Base-by-base conservation (phyloP, 2,888 invertebrate species). In the Cryptosula pallasiana region DNA sequence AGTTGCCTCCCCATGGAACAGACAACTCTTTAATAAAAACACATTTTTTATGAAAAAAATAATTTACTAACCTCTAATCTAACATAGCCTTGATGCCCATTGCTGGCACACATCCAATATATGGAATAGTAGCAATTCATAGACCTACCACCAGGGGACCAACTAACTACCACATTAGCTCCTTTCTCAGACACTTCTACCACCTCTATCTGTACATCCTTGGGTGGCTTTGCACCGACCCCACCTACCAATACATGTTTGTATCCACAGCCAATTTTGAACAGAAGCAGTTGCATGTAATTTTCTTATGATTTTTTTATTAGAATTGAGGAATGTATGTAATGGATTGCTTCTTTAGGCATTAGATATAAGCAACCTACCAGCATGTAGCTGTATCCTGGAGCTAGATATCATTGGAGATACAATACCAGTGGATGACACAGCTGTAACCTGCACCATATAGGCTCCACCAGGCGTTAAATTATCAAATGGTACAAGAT, bases 91-190 rank as follows among this genome's bases (percentile, higher is more conserved):
- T 57, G 20, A 23, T 25, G 13, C 25, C 25, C 57, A 57, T 23
- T 57, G 25, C 5, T 25, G 5, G 57, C 25, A 23, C 13, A 57
- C 57, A 57, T 57, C 57, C 57, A 57, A 23, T 57, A 57, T 5
- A 57, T 16, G 5, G 57, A 57, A 25, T 57, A 57, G 25, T n/a
- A 57, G 25, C 57, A 57, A 25, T 25, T 57, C 57, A 57, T 57
- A 45, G 45, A 13, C 16, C 3, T 23, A 5, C n/a, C 5, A 25
- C 25, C 57, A 16, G 57, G 57, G 5, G 5, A 16, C 57, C 57
- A 57, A 5, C 25, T 25, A 5, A 57, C 57, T 23, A 57, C 57
- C 5, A 57, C 57, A 57, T 25, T 57, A n/a, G n/a, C 57, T 16
- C 57, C 57, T 23, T 57, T 25, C 3, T 5, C 20, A 20, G 45